A percentile compares a stretch with the other conserved stretches of the same genome.
These are phyloP conservation scores for Musca domestica DNA, from an alignment of 1,140 invertebrate genomes.

Conservation along the genomic window DNA sequence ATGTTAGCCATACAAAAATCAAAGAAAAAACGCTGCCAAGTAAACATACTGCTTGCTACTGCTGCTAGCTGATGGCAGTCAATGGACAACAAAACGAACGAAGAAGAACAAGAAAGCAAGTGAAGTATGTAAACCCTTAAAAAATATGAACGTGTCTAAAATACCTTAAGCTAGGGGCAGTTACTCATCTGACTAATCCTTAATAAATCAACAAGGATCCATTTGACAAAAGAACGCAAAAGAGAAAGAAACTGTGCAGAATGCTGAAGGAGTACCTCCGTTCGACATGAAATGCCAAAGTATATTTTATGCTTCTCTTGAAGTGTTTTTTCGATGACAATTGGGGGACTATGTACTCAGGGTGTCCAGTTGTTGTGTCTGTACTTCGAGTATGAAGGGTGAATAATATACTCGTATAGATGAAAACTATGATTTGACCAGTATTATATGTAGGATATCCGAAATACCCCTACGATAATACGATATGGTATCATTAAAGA, in stretches of 20 bases:
- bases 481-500: too few species aligned
- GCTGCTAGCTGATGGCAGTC: too few species aligned
- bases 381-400: neutral
- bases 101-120: too few species aligned
- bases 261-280: neutral
- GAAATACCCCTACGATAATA: too few species aligned
- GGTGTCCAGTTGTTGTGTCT: too few species aligned
- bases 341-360: too few species aligned
- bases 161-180: constrained; percentile 18
- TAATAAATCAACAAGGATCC: constrained; percentile 19
- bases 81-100: too few species aligned
- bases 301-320: neutral
- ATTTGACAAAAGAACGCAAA: neutral
- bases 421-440: neutral
- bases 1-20: neutral
- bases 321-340: neutral
- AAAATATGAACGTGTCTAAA: constrained; percentile 14
- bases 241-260: neutral
- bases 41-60: neutral
- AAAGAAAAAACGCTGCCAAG: neutral
- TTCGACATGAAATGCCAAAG: constrained; percentile 19
- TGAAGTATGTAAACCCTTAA: neutral
- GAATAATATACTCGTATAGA: neutral
- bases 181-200: constrained; percentile 17
- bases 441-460: too few species aligned